Evolutionary conservation across 2,113 vertebrate genomes (phyloP).

Genomic region (Setophaga petechia): DNA sequence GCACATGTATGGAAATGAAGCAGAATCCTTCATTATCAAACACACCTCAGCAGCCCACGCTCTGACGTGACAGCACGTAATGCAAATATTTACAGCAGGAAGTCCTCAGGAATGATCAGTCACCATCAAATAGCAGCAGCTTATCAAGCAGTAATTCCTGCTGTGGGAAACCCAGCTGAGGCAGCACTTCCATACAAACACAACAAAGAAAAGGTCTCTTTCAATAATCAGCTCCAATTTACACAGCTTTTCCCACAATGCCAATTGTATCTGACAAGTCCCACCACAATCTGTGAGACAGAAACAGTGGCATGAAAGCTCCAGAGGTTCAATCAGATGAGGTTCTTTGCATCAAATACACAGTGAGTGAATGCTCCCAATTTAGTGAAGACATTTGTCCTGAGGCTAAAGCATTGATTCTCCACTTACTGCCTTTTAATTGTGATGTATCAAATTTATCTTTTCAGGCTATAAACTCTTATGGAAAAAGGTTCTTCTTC

Average conservation of each 20-base stretch:
- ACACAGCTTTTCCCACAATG: background rate
- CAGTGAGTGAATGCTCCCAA: background rate
- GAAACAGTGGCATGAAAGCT: background rate
- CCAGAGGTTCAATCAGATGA: background rate
- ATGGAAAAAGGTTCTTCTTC: background rate
- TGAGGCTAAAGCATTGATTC: constrained; percentile 42
- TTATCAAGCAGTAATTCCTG: constrained; percentile 1
- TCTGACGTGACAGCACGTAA: background rate
- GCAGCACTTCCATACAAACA: constrained; percentile 8
- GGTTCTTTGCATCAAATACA: background rate
- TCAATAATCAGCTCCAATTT: constrained; percentile 16
- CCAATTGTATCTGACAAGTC: background rate
- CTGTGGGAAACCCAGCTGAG: constrained; percentile 30
- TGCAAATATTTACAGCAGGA: constrained; percentile 23
- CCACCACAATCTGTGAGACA: background rate
- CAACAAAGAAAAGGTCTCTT: background rate
- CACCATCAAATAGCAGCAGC: background rate
- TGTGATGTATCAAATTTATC: constrained; percentile 20
- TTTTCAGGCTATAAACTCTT: background rate
- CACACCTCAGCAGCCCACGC: background rate
- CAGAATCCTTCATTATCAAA: background rate
- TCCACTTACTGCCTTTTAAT: constrained; percentile 51
- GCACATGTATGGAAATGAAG: background rate
- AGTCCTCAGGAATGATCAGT: constrained; percentile 9
- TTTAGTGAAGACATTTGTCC: constrained; percentile 36